Evolutionary conservation across 2,888 invertebrate species (phyloP).

Genomic region (Campoletis raptor): DNA sequence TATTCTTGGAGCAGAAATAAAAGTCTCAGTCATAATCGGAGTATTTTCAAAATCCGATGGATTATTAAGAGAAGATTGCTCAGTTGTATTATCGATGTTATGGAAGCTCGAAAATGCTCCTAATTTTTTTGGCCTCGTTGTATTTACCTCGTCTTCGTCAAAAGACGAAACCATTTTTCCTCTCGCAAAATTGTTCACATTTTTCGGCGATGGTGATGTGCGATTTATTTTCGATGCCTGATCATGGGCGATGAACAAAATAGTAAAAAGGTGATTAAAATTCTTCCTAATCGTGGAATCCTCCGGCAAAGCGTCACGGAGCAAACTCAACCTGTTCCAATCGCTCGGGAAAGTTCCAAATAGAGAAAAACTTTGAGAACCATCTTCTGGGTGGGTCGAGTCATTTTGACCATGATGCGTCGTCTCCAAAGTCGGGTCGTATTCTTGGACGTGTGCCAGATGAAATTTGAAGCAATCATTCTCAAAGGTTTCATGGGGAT

Average conservation of each 20-base stretch:
- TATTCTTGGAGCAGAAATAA: not conserved
- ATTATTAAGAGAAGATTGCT: not conserved
- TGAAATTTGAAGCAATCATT: conserved; percentile 67
- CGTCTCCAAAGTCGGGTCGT: conserved; percentile 55
- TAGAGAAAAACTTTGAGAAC: conserved; percentile 62
- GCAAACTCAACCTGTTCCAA: conserved; percentile 74
- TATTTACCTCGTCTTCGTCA: not conserved
- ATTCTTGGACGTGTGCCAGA: conserved; percentile 61
- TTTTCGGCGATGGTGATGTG: not conserved
- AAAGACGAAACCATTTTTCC: not conserved
- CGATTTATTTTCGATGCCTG: not conserved
- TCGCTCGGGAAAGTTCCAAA: conserved; percentile 76
- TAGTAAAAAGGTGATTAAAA: conserved; percentile 71
- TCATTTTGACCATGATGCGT: conserved; percentile 58
- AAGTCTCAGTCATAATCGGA: not conserved
- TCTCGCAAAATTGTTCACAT: not conserved
- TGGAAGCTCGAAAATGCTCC: not conserved
- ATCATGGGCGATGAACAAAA: conserved; percentile 73
- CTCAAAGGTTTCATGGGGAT: not conserved
- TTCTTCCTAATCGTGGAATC: conserved; percentile 71
- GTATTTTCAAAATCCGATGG: not conserved
- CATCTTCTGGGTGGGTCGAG: conserved; percentile 55
- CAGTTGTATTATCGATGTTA: not conserved
- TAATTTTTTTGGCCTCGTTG: not conserved
- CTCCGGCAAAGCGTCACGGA: conserved; percentile 71